Base-by-base conservation (phyloP, 2,888 invertebrate genomes). In the Penaeus monodon region DNA sequence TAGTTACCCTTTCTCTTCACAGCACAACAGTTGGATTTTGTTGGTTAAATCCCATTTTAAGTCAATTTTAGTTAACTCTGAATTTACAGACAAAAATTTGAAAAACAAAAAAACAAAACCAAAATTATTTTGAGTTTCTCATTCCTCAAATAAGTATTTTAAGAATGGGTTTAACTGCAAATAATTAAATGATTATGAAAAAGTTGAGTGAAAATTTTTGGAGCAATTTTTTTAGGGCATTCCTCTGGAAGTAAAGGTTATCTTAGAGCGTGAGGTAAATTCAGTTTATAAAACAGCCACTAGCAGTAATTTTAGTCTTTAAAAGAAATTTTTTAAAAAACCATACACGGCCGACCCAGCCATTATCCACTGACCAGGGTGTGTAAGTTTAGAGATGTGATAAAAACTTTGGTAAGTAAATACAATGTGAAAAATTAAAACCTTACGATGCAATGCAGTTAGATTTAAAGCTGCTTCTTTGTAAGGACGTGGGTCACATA, bases 61-160 rank as follows among this genome's bases (percentile, higher is more conserved):
- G 6, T 2, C n/a, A n/a, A 7, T 49, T 49, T 44, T 3, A 76
- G 44, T 22, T 76, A 10, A 8, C 49, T 33, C 76, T 10, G 44
- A 38, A 76, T 20, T 33, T 27, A 73, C 33, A 76, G 22, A 49
- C 22, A 44, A 44, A 20, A 76, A n/a, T 14, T 14, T 33, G 14
- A 76, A 44, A 3, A 22, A 44, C 44, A n/a, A n/a, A 76, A 44
- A 49, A 76, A 76, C 33, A 33, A 49, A 24, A 20, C 20, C 49
- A 49, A n/a, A n/a, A 44, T 22, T 76, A 76, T 38, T n/a, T 76
- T 3, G 76, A 76, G 24, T 76, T n/a, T 44, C n/a, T 24, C 76
- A 76, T 76, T 22, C 22, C 76, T 76, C 49, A 44, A 49, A 24
- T n/a, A 76, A 49, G 44, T 76, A 33, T 44, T 76, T 38, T 38